phyloP scores from a whole-genome alignment of 2,888 invertebrate genomes.

The Cantharis flavilabris region DNA sequence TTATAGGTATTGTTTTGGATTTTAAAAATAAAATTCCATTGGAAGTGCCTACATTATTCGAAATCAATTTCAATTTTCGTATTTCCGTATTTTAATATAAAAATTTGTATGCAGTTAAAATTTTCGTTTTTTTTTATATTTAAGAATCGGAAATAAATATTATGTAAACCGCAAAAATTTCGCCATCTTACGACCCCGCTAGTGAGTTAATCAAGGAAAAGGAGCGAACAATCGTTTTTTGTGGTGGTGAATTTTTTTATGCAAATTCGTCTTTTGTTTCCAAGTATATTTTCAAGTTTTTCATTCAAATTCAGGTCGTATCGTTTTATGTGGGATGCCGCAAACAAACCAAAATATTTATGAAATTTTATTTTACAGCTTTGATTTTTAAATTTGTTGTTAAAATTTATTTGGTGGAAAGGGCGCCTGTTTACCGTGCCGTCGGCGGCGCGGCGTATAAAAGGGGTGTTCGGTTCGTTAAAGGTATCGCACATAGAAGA shows the following conservation, averaged over 20 bases:
- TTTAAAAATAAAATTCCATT: background rate
- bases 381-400: background rate
- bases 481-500: constrained; percentile 5
- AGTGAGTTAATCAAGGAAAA: background rate
- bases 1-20: background rate
- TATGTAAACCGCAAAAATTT: background rate
- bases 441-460: background rate
- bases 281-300: background rate
- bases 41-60: background rate
- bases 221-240: background rate
- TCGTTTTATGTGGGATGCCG: background rate
- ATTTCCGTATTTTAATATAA: too few species aligned
- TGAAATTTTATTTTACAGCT: background rate
- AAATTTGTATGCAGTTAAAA: too few species aligned
- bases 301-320: background rate
- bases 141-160: background rate
- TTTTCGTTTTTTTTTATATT: too few species aligned
- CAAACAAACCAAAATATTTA: background rate
- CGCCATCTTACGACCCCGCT: background rate
- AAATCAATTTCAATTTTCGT: background rate
- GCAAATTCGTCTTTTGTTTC: background rate
- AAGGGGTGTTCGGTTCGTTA: constrained; percentile 8
- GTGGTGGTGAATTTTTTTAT: background rate
- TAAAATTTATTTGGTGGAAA: background rate
- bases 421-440: background rate